A percentile compares a stretch with the other conserved stretches of the same genome.
Evolutionary conservation across 2,888 invertebrate species (phyloP).

Genomic region (Drosophila setosimentum): DNA sequence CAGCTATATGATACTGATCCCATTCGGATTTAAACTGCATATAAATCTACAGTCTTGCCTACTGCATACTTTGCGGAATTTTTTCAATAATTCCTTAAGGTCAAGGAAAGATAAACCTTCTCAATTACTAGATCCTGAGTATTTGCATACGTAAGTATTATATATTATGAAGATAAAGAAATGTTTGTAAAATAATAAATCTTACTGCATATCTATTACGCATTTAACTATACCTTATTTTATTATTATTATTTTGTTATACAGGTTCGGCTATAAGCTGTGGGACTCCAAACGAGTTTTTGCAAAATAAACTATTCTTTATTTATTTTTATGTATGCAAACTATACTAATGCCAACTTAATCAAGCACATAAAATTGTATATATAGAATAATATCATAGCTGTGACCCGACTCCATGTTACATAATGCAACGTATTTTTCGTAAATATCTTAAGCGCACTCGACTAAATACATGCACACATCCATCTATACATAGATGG

Average conservation of each 20-base stretch:
- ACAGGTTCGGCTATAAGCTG: not conserved
- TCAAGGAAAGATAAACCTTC: not conserved
- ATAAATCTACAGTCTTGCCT: not conserved
- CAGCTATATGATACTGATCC: not conserved
- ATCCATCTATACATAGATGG: constrained; percentile 5
- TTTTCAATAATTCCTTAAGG: not conserved
- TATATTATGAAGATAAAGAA: not conserved
- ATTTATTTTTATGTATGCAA: not conserved
- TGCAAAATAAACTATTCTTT: not conserved
- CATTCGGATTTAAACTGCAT: not conserved
- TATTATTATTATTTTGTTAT: not conserved
- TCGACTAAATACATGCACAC: constrained; percentile 5
- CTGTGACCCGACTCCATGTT: not conserved
- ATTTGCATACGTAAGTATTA: not conserved
- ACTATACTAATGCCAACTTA: not conserved
- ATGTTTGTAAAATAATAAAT: not conserved
- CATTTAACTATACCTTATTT: not conserved
- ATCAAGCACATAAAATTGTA: not conserved
- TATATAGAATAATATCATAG: not conserved
- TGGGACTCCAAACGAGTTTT: constrained; percentile 4
- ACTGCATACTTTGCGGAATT: constrained; percentile 14
- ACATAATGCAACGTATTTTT: constrained; percentile 9
- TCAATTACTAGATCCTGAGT: not conserved
- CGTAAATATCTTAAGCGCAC: not conserved
- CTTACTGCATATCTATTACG: not conserved